Evolutionary conservation across 1,140 invertebrate species (phyloP).

Genomic region (Drosophila carrolli): DNA sequence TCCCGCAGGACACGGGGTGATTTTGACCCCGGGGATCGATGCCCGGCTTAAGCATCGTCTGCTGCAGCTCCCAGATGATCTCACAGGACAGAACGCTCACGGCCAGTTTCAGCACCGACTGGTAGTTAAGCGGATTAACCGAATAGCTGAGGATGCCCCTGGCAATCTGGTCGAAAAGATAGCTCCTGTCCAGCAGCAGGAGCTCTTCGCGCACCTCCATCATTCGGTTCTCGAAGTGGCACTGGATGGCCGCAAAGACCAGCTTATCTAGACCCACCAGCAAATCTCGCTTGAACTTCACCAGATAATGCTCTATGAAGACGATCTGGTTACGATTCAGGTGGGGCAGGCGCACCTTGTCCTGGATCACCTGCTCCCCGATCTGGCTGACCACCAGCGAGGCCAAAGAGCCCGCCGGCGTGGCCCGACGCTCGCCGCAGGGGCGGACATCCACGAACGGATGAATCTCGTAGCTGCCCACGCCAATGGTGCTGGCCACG

Average conservation of each 20-base stretch:
- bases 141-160: slow-evolving; percentile 70
- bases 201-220: slow-evolving; percentile 78
- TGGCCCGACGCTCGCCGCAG: slow-evolving; percentile 59
- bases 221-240: slow-evolving; percentile 73
- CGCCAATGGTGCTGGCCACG: slow-evolving; percentile 68
- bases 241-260: slow-evolving; percentile 77
- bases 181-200: slow-evolving; percentile 61
- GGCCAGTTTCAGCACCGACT: slow-evolving; percentile 61
- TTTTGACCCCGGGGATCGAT: slow-evolving; percentile 53
- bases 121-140: slow-evolving; percentile 65
- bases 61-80: slow-evolving; percentile 70
- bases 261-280: slow-evolving; percentile 70
- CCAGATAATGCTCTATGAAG: slow-evolving; percentile 77
- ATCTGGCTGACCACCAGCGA: slow-evolving; percentile 68
- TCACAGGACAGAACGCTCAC: slow-evolving; percentile 67
- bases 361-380: slow-evolving; percentile 55
- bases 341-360: slow-evolving; percentile 56
- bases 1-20: slow-evolving; percentile 64
- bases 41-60: slow-evolving; percentile 62
- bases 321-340: slow-evolving; percentile 66
- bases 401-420: slow-evolving; percentile 74
- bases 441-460: slow-evolving; percentile 73
- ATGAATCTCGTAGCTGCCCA: slow-evolving; percentile 78
- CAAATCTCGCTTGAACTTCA: slow-evolving; percentile 79
- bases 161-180: slow-evolving; percentile 62